Evolutionary conservation across 2,888 invertebrate species (phyloP), one percentile per base, ranked within the genome.

Genomic region (Gari tellinella): DNA sequence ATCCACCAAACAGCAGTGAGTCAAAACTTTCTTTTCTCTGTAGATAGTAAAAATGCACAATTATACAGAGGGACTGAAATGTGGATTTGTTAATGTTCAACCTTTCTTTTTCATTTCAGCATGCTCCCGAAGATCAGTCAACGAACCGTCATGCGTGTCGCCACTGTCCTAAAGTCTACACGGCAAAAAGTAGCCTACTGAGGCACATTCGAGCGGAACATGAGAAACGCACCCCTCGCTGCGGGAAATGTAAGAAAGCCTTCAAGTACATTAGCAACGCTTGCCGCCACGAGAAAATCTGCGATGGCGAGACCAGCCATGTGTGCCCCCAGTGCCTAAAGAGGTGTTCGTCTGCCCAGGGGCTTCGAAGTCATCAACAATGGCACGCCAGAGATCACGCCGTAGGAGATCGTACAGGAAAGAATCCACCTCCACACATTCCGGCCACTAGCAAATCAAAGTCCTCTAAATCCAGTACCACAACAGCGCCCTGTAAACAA

Each of bases 311-410:
- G 4, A 46, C 14, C 10, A 7, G 2, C 12, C 43, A 61, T 26
- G 26, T 40, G 23, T 61, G 61, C 25, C 15, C 41, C 5, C 37
- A 61, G 8, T 61, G 61, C 51, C 23, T 25, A 4, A 61, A 61
- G 23, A 21, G 51, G 23, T 61, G 61, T 43, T 19, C 61, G 7
- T 37, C 61, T 26, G 51, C 41, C 19, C 19, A 61, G 19, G 61
- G 51, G 3, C 61, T 61, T 10, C 23, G 17, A 15, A n/a, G 61
- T 19, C 61, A 61, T 52, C n/a, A 51, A 41, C 25, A 49, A 40
- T 51, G 61, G 51, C 61, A 61, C 43, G 10, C 4, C 31, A 61
- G 5, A 31, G 31, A 51, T 51, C 19, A 61, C 26, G 26, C 19
- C 46, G 26, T 19, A 5, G n/a, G 14, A 19, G 4, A 12, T 7